Evolutionary conservation across 2,797 vertebrate genomes (phyloP).

Genomic region (Pelochelys cantorii): DNA sequence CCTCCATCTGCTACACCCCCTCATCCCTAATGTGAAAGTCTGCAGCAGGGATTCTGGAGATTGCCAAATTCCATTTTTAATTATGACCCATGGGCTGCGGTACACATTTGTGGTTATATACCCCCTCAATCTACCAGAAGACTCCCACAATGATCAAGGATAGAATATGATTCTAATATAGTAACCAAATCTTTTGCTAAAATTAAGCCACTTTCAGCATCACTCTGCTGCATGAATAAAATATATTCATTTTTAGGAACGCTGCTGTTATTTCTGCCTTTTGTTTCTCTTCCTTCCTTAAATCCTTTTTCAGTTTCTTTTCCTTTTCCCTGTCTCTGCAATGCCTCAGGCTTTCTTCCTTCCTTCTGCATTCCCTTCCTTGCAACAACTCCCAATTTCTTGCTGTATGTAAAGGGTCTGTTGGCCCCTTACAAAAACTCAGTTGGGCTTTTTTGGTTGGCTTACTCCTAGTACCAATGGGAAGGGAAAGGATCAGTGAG

Average conservation of each 20-base stretch:
- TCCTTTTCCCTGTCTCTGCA: not conserved
- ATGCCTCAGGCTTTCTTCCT: not conserved
- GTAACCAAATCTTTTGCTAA: not conserved
- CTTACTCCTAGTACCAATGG: no score
- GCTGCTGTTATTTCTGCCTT: not conserved
- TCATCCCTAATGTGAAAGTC: conserved; percentile 29
- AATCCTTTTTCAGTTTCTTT: not conserved
- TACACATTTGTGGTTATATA: conserved; percentile 51
- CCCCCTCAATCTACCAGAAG: not conserved
- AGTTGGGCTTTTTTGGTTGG: no score
- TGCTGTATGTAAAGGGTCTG: not conserved
- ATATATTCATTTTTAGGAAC: not conserved
- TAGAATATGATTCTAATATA: not conserved
- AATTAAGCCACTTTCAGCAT: not conserved
- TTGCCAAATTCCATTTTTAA: conserved; percentile 43
- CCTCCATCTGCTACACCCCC: conserved; percentile 1
- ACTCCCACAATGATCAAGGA: conserved; percentile 3
- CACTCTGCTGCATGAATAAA: not conserved
- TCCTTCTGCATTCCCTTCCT: accelerated
- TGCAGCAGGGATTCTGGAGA: conserved; percentile 17
- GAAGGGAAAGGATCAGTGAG: no score
- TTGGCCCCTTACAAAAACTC: no score
- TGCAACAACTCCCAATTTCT: not conserved
- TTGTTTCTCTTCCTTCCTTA: not conserved
- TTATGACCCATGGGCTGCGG: conserved; percentile 5